phyloP scores from a whole-genome alignment of 2,888 invertebrate genomes.

The Teleogryllus oceanicus region DNA sequence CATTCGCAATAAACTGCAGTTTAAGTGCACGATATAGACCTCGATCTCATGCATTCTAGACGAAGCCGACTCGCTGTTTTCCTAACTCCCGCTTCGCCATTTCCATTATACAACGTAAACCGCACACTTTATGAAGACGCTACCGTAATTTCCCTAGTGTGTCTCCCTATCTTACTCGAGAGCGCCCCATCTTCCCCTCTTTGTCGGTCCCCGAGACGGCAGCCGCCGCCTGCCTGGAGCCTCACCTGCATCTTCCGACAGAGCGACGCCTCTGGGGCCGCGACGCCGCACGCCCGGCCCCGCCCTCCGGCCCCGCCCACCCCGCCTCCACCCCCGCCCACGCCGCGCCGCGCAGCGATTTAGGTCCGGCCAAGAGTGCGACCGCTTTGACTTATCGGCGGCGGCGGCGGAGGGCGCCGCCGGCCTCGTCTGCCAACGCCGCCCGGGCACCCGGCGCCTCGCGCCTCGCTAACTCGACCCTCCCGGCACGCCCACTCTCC shows the following conservation, averaged over 20 bases:
- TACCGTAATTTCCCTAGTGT: constrained; percentile 36
- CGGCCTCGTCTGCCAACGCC: too few relatives aligned
- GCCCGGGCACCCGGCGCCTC: too few relatives aligned
- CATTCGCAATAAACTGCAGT: constrained; percentile 34
- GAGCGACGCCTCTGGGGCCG: neutral
- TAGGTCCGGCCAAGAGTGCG: too few relatives aligned
- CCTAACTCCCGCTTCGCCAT: constrained; percentile 27
- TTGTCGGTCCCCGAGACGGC: neutral
- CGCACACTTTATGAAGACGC: constrained; percentile 36
- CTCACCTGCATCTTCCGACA: constrained; percentile 7
- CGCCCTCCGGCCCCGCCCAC: too few relatives aligned
- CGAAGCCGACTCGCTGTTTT: constrained; percentile 25
- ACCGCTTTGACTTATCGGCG: too few relatives aligned
- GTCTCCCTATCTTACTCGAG: constrained; percentile 7
- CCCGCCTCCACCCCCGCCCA: too few relatives aligned
- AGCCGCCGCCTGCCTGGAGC: neutral
- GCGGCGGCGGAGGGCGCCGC: too few relatives aligned
- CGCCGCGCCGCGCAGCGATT: too few relatives aligned
- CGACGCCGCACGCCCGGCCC: neutral
- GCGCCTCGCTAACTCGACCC: too few relatives aligned
- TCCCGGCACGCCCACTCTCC: too few relatives aligned
- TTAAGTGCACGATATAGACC: constrained; percentile 32
- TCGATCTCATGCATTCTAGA: constrained; percentile 36
- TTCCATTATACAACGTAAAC: constrained; percentile 28
- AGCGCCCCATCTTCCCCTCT: neutral